A percentile compares a stretch with the other conserved stretches of the same genome.
Evolutionary conservation across 2,888 invertebrate species (phyloP).

Genomic region (Leucozona laternaria): DNA sequence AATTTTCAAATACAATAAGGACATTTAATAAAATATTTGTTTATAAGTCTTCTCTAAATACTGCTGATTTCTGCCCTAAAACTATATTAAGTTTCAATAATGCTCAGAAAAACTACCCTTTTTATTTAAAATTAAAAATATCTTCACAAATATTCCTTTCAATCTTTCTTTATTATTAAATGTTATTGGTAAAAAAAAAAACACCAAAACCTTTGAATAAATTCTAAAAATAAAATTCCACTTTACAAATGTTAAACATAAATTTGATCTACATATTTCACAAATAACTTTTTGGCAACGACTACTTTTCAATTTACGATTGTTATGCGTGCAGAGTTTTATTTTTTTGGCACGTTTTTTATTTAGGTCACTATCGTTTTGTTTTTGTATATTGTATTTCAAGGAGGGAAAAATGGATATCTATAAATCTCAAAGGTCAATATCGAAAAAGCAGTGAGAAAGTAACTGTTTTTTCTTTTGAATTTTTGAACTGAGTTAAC

Average conservation of each 20-base stretch:
- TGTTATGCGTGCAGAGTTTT: slow-evolving; percentile 8
- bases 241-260: slow-evolving; percentile 6
- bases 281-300: slow-evolving; percentile 54
- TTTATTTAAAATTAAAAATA: too few relatives aligned
- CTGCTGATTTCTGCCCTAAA: too few relatives aligned
- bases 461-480: not conserved
- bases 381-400: not conserved
- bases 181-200: too few relatives aligned
- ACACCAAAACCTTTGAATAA: slow-evolving; percentile 7
- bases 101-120: too few relatives aligned
- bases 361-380: slow-evolving; percentile 54
- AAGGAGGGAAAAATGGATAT: not conserved
- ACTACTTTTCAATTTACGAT: slow-evolving; percentile 33
- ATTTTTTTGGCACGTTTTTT: slow-evolving; percentile 44
- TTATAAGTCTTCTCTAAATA: too few relatives aligned
- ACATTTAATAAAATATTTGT: too few relatives aligned
- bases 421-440: not conserved
- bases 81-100: too few relatives aligned
- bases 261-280: slow-evolving; percentile 28
- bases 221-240: slow-evolving; percentile 11
- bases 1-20: too few relatives aligned
- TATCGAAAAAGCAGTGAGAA: not conserved
- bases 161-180: too few relatives aligned
- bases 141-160: too few relatives aligned
- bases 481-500: not conserved